phyloP scores from a whole-genome alignment of 1,140 invertebrate genomes.

The Elymnias hypermnestra region DNA sequence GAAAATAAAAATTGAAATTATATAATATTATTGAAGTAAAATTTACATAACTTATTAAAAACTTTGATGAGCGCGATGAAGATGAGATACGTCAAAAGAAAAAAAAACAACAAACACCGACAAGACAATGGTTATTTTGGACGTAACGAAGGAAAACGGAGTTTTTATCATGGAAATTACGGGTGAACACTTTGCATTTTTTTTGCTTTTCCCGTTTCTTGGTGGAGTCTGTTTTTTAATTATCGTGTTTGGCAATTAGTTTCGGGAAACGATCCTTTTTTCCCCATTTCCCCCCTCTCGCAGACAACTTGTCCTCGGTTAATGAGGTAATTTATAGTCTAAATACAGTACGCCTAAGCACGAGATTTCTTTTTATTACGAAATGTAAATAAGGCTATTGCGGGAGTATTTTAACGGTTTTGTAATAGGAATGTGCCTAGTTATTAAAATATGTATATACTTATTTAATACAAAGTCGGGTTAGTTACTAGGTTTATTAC shows the following conservation, averaged over 20 bases:
- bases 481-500: no score
- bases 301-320: constrained; percentile 62
- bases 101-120: constrained; percentile 53
- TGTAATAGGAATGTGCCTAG: not conserved
- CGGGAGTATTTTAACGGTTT: constrained; percentile 4
- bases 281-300: constrained; percentile 43
- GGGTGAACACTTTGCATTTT: constrained; percentile 69
- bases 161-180: constrained; percentile 73
- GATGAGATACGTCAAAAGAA: constrained; percentile 68
- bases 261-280: constrained; percentile 67
- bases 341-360: constrained; percentile 28
- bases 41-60: constrained; percentile 74
- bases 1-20: not conserved
- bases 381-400: constrained; percentile 16
- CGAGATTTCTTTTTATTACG: constrained; percentile 18
- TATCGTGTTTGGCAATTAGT: constrained; percentile 75
- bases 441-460: no score
- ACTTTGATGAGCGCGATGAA: constrained; percentile 59
- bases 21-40: constrained; percentile 7
- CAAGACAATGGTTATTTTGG: constrained; percentile 69
- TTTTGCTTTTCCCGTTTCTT: constrained; percentile 57
- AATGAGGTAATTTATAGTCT: constrained; percentile 72
- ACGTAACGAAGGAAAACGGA: constrained; percentile 59
- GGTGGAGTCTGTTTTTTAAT: constrained; percentile 69
- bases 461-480: no score